These are phyloP conservation scores for Apostichopus leukothele DNA, from an alignment of 53 echinoderm and acorn worm species.

Conservation along the genomic window DNA sequence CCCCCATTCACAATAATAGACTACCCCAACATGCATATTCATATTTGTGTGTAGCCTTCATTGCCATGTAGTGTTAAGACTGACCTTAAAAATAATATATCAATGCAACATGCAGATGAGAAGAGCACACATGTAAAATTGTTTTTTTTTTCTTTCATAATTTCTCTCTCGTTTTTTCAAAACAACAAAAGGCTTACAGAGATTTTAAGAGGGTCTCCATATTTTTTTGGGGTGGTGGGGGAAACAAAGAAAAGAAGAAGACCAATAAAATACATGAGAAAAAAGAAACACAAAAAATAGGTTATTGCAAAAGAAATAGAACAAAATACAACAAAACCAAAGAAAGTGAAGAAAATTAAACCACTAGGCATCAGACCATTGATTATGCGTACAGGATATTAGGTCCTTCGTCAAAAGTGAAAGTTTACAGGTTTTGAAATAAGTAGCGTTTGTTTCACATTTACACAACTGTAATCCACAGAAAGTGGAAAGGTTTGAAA, in stretches of 20 bases:
- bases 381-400: neutral
- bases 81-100: neutral
- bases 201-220: no score
- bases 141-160: neutral
- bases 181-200: no score
- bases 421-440: neutral
- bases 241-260: neutral
- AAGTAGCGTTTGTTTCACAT: neutral
- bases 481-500: neutral
- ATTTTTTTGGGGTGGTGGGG: neutral
- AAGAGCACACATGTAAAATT: neutral
- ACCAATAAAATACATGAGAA: neutral
- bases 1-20: no score
- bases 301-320: neutral
- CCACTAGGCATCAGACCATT: neutral
- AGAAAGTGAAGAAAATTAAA: neutral
- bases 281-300: neutral
- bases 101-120: neutral
- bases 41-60: no score
- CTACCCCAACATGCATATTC: no score
- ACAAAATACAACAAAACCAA: neutral
- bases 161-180: no score
- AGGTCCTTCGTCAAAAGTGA: conserved; percentile 6
- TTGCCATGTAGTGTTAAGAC: no score
- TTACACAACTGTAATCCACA: neutral